phyloP scores from a whole-genome alignment of 2,888 invertebrate genomes.

The Microplitis manilae region DNA sequence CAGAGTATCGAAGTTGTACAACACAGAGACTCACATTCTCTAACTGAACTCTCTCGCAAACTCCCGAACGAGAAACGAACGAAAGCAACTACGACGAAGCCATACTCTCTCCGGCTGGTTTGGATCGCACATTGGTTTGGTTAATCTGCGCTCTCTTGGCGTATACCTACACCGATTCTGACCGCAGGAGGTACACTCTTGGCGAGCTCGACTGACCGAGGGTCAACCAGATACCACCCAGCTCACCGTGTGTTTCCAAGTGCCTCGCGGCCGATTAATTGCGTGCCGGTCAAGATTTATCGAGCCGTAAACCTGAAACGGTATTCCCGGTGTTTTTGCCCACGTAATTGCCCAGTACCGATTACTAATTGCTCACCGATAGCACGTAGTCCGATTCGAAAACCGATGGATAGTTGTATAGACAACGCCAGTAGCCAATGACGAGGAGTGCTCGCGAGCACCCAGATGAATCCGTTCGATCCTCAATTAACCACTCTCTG shows the following conservation, averaged over 20 bases:
- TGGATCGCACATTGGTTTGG: conserved; percentile 5
- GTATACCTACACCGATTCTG: conserved; percentile 18
- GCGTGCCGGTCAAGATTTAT: conserved; percentile 64
- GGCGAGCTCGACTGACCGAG: conserved; percentile 57
- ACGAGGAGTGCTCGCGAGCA: conserved; percentile 30
- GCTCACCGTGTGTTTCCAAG: conserved; percentile 43
- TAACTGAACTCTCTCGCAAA: conserved; percentile 5
- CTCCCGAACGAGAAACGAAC: background rate
- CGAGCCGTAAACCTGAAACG: conserved; percentile 56
- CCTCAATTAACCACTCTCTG: background rate
- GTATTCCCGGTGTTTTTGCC: conserved; percentile 58
- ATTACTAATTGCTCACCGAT: conserved; percentile 59
- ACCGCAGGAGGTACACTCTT: conserved; percentile 48
- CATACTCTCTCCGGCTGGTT: background rate
- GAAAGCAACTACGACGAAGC: too few species aligned
- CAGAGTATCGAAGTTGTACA: conserved; percentile 44
- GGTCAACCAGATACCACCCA: conserved; percentile 64
- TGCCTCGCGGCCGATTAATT: conserved; percentile 66
- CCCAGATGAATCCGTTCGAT: conserved; percentile 22
- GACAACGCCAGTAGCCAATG: conserved; percentile 31
- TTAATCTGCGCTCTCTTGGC: conserved; percentile 8
- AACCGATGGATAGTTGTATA: conserved; percentile 46
- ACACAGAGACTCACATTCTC: conserved; percentile 43
- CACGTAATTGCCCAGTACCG: conserved; percentile 57
- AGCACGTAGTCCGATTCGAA: conserved; percentile 48